Percentiles rank a stretch among this genome's conserved stretches.
Conservation (phyloP, 2,888 invertebrate genomes). For the Pachymerium ferrugineum region DNA sequence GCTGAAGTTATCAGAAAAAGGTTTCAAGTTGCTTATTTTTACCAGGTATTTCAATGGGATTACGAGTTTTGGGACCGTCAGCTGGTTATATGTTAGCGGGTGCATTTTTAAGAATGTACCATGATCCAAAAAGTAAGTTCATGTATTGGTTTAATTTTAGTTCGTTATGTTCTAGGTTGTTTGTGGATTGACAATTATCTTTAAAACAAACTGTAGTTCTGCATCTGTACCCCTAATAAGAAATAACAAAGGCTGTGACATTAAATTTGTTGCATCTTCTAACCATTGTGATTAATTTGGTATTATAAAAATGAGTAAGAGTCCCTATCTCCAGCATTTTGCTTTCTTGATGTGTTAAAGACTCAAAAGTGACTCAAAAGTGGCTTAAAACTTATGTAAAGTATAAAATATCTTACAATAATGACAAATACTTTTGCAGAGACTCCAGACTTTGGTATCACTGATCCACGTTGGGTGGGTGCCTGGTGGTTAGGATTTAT, state of each 20-base stretch:
- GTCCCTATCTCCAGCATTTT: too few relatives aligned
- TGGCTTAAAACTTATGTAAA: too few relatives aligned
- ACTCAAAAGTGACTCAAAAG: too few relatives aligned
- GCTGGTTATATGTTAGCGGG: constrained; percentile 36
- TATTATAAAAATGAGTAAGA: too few relatives aligned
- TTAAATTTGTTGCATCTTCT: too few relatives aligned
- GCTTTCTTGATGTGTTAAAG: too few relatives aligned
- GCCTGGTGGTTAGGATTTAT: constrained; percentile 43
- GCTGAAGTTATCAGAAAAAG: background rate
- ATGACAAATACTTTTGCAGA: constrained; percentile 33
- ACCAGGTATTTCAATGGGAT: constrained; percentile 34
- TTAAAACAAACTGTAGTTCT: too few relatives aligned
- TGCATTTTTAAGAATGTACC: constrained; percentile 33
- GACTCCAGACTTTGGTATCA: constrained; percentile 38
- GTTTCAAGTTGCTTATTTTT: background rate
- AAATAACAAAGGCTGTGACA: too few relatives aligned
- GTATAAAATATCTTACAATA: background rate
- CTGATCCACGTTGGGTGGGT: constrained; percentile 41
- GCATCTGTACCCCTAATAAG: too few relatives aligned
- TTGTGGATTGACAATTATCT: too few relatives aligned
- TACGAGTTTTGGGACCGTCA: constrained; percentile 36
- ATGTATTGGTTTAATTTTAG: background rate
- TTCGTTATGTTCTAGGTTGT: too few relatives aligned
- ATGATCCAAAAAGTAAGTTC: constrained; percentile 30
- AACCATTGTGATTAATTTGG: too few relatives aligned